Evolutionary conservation across 2,113 vertebrate genomes (phyloP), one percentile per base, ranked within the genome.

Genomic region (Protomyctophum bolini): DNA sequence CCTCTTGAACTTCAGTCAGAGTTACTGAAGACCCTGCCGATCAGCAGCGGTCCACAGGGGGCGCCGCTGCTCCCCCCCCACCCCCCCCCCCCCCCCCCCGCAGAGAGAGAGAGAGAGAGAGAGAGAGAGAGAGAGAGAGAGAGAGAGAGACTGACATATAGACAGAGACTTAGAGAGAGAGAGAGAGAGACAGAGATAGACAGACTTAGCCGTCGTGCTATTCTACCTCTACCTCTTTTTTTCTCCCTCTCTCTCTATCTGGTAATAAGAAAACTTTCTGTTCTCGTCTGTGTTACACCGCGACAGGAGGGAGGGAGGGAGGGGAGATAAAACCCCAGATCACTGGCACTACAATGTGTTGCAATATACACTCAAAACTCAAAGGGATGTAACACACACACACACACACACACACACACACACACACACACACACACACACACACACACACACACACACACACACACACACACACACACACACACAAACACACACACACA

Each of bases 181-280:
- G 58, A 29, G 21, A 11, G 47, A 50, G 83, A 82, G 83, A 52
- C 80, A 90, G 91, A 91, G 87, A 88, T 80, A 87, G 82, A 70
- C 84, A 86, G 88, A 87, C 91, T 92, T 91, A 90, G 87, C 83
- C 82, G 83, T 84, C 86, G 3, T 90, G 88, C 89, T 88, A 90
- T 77, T 68, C 79, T 73, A 63, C 70, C 69, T 58, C 68, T 75
- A 58, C 62, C 57, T 15, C 57, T 56, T 15, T 28, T 28, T 9
- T 21, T 58, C 56, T 28, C 10, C 9, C 56, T 58, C 57, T 29
- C 57, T 58, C 57, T 9, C 57, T 58, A 21, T 29, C 57, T 55
- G 84, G 86, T 91, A 93, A 94, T 91, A 92, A 92, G 91, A 92
- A 92, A 93, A 93, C 84, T 92, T 93, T 92, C 86, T 91, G 76